Evolutionary conservation across 1,140 invertebrate genomes (phyloP), one percentile per base, ranked within the genome.

Genomic region (Polyergus mexicanus): DNA sequence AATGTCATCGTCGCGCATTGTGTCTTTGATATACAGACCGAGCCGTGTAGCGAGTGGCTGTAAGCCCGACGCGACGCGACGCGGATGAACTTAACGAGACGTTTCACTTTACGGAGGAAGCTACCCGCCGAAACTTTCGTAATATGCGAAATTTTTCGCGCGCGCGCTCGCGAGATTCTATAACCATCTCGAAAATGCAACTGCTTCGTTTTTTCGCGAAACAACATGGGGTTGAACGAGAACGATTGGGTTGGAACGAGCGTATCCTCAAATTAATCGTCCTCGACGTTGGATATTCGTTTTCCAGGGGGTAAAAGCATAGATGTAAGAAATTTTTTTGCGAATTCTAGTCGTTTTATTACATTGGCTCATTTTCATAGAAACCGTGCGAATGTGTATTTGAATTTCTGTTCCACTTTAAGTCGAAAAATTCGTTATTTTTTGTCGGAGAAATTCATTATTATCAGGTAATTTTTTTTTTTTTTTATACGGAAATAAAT

Each of bases 51-150:
- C 63, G 84, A 85, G 84, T 81, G 65, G 76, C 84, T 47, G 76
- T 72, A 71, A 83, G 84, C 85, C 56, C 71, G 62, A 58, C 22
- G 38, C 58, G n/a, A 22, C 41, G 62, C 81, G 41, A 65, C 51
- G 75, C 62, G 85, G 51, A 84, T 63, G 35, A 86, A 86, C 85
- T 86, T 86, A 84, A 84, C 85, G 85, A 86, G 68, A 84, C 65
- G 54, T 87, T 76, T 71, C 74, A 65, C 65, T 78, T 86, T 58
- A 71, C 84, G 63, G 28, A 63, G 69, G 35, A 66, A 77, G 77
- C 44, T 77, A 76, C 35, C 60, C 60, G 0, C 32, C 71, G 41
- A 47, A 84, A 84, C 72, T 84, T 84, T 54, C 25, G 56, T 74
- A 69, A 72, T 74, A 58, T 62, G 77, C 62, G 56, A 71, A 74